Percentiles rank a stretch among this genome's conserved stretches.
phyloP scores from a whole-genome alignment of 1,140 invertebrate genomes.

The Bombus huntii region DNA sequence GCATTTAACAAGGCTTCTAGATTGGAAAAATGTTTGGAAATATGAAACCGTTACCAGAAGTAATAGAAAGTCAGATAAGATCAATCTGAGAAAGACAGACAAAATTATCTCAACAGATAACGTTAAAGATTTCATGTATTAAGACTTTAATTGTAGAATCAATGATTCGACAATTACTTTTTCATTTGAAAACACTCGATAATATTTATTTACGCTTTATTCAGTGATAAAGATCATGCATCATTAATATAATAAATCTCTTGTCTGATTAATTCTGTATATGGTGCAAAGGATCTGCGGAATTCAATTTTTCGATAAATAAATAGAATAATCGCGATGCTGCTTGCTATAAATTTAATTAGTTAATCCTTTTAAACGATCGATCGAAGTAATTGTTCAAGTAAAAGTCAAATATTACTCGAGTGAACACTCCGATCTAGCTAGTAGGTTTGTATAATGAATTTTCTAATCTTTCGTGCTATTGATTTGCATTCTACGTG shows the following conservation, averaged over 20 bases:
- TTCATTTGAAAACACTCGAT: neutral
- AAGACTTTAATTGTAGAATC: neutral
- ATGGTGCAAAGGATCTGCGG: too few species aligned
- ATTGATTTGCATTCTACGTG: too few species aligned
- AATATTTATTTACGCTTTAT: neutral
- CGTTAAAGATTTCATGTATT: neutral
- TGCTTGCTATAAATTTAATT: too few species aligned
- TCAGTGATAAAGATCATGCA: neutral
- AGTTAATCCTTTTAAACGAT: too few species aligned
- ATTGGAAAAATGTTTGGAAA: neutral
- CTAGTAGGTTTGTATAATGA: too few species aligned
- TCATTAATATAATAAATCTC: neutral
- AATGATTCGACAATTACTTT: neutral
- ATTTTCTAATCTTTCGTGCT: too few species aligned
- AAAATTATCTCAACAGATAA: constrained; percentile 2
- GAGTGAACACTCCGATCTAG: too few species aligned
- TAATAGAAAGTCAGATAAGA: neutral
- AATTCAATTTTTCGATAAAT: too few species aligned
- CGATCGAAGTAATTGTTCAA: too few species aligned
- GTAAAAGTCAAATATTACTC: too few species aligned
- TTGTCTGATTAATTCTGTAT: too few species aligned
- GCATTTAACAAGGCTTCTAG: neutral
- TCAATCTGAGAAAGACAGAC: neutral
- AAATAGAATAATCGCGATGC: too few species aligned
- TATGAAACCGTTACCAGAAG: neutral